These are phyloP conservation scores for Ailurus styani DNA, from an alignment of 2,113 vertebrate genomes.

Conservation along the genomic window DNA sequence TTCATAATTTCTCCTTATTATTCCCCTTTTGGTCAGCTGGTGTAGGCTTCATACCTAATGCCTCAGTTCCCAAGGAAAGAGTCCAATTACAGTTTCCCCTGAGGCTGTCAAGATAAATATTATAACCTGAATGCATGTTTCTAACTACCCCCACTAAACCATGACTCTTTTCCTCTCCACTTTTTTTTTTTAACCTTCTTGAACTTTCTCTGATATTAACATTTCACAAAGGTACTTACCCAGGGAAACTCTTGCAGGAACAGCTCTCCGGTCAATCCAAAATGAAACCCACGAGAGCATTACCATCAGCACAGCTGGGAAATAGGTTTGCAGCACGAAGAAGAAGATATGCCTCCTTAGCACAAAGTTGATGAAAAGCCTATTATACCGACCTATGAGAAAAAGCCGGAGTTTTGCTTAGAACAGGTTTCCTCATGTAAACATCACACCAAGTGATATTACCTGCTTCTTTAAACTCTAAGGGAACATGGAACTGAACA, in stretches of 20 bases:
- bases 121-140: background rate
- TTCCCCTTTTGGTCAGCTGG: background rate
- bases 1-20: background rate
- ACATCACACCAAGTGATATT: background rate
- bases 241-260: slow-evolving; percentile 92
- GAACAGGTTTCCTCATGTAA: background rate
- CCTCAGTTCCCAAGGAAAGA: background rate
- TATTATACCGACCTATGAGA: slow-evolving; percentile 92
- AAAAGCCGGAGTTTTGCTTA: background rate
- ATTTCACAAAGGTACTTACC: slow-evolving; percentile 80
- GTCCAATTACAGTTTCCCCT: background rate
- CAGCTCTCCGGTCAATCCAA: slow-evolving; percentile 93
- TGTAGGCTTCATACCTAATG: background rate
- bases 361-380: slow-evolving; percentile 94
- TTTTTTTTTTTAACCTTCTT: background rate
- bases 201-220: background rate
- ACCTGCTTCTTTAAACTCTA: background rate
- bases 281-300: slow-evolving; percentile 96
- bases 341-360: slow-evolving; percentile 95
- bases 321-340: slow-evolving; percentile 95
- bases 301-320: slow-evolving; percentile 95
- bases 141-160: background rate
- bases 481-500: background rate
- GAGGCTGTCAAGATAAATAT: background rate
- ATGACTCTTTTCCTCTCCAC: background rate